Evolutionary conservation across 2,888 invertebrate species (phyloP).

Genomic region (Erebia epiphron): DNA sequence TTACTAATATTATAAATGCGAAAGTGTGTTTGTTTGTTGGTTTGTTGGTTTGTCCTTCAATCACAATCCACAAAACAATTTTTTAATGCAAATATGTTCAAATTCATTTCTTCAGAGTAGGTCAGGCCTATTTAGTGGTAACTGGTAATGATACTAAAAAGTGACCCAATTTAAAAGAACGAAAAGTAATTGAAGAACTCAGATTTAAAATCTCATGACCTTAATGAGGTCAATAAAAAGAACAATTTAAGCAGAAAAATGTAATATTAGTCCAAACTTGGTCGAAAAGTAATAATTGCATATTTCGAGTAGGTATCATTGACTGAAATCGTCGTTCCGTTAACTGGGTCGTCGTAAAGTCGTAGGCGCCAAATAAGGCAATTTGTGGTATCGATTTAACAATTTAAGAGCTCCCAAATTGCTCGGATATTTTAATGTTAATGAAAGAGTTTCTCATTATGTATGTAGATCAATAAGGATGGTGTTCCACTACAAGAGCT

Average conservation of each 20-base stretch:
- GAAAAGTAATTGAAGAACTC: neutral
- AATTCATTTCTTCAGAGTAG: too few relatives aligned
- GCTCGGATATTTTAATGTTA: conserved; percentile 29
- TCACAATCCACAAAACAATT: too few relatives aligned
- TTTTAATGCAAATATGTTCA: too few relatives aligned
- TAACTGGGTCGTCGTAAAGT: conserved; percentile 8
- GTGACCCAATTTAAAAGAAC: neutral
- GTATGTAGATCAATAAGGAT: conserved; percentile 22
- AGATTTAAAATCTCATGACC: neutral
- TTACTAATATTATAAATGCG: too few relatives aligned
- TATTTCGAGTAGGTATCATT: conserved; percentile 11
- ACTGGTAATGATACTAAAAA: neutral
- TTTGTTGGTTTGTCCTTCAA: too few relatives aligned
- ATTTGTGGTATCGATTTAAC: conserved; percentile 30
- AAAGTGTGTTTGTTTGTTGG: too few relatives aligned
- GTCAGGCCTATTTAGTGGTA: too few relatives aligned
- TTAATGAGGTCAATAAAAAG: conserved; percentile 4
- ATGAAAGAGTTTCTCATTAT: conserved; percentile 31
- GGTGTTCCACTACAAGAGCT: neutral
- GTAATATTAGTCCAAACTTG: conserved; percentile 14
- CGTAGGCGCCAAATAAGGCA: conserved; percentile 25
- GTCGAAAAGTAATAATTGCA: conserved; percentile 20
- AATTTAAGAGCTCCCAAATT: conserved; percentile 29
- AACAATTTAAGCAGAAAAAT: neutral
- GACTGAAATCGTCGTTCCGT: conserved; percentile 5